Evolutionary conservation across 64 coral and sea anemone genomes (phyloP).

Genomic region (Montipora cactus): DNA sequence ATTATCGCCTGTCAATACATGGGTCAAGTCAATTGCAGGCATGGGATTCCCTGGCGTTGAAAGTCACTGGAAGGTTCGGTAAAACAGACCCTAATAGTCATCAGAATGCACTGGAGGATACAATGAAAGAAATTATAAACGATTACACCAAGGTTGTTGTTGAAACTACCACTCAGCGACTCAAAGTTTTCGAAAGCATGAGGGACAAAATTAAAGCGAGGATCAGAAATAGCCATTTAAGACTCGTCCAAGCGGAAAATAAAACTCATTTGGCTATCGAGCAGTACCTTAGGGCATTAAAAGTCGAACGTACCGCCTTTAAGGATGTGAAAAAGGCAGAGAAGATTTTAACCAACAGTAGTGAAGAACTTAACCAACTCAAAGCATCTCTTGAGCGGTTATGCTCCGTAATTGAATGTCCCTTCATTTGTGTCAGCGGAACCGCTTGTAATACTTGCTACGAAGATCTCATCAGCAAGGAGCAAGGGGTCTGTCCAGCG

Average conservation of each 20-base stretch:
- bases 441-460: conserved; percentile 37
- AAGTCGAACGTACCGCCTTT: neutral
- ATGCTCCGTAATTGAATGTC: conserved; percentile 31
- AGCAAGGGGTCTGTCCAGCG: conserved; percentile 40
- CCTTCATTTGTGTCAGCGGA: conserved; percentile 30
- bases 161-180: neutral
- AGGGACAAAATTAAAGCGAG: neutral
- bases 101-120: neutral
- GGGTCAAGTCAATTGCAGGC: neutral
- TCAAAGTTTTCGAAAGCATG: neutral
- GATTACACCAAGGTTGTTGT: conserved; percentile 29
- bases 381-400: conserved; percentile 2
- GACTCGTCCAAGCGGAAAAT: neutral
- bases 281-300: neutral
- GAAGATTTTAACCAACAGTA: neutral
- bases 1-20: conserved; percentile 4
- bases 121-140: neutral
- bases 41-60: conserved; percentile 40
- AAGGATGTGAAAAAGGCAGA: neutral
- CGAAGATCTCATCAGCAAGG: conserved; percentile 30
- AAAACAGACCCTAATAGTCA: neutral
- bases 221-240: neutral
- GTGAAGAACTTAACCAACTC: conserved; percentile 1
- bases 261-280: neutral
- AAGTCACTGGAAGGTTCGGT: conserved; percentile 4